Percentiles rank a stretch among this genome's conserved stretches.
Conservation (phyloP, 2,797 vertebrate species). For the Craterocephalus amniculus region DNA sequence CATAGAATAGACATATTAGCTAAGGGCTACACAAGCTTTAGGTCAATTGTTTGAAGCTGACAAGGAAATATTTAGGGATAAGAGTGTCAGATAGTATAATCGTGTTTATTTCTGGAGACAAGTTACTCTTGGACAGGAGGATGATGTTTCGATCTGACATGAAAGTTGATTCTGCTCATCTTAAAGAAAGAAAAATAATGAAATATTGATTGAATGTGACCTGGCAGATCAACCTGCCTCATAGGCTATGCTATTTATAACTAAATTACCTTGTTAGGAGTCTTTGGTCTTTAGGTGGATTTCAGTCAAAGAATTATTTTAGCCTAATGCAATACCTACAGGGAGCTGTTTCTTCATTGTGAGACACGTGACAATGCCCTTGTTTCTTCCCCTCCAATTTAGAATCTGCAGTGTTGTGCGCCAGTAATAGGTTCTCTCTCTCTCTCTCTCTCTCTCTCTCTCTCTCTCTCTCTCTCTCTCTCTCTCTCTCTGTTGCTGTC, state of each 20-base stretch:
- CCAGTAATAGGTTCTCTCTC: conserved; percentile 12
- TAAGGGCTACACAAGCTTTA: conserved; percentile 16
- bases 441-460: conserved; percentile 21
- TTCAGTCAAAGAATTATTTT: conserved; percentile 32
- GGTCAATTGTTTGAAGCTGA: conserved; percentile 13
- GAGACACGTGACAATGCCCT: conserved; percentile 56
- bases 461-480: conserved; percentile 21
- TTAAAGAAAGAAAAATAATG: conserved; percentile 27
- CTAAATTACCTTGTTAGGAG: conserved; percentile 26
- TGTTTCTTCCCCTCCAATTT: conserved; percentile 40
- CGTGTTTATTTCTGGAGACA: conserved; percentile 7
- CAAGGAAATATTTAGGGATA: conserved; percentile 11
- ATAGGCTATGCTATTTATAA: conserved; percentile 55
- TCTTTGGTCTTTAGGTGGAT: conserved; percentile 22
- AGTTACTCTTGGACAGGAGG: conserved; percentile 7
- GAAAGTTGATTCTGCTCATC: conserved; percentile 33
- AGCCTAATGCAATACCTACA: conserved; percentile 14
- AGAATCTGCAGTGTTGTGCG: conserved; percentile 11
- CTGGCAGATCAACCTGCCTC: conserved; percentile 52
- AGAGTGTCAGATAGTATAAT: conserved; percentile 23
- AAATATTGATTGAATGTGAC: conserved; percentile 54
- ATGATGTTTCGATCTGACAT: conserved; percentile 21
- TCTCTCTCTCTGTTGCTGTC: conserved; percentile 22
- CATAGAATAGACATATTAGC: conserved; percentile 33
- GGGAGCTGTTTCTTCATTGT: conserved; percentile 26